Evolutionary conservation across 2,888 invertebrate genomes (phyloP), one percentile per base, ranked within the genome.

Genomic region (Lapara coniferarum): DNA sequence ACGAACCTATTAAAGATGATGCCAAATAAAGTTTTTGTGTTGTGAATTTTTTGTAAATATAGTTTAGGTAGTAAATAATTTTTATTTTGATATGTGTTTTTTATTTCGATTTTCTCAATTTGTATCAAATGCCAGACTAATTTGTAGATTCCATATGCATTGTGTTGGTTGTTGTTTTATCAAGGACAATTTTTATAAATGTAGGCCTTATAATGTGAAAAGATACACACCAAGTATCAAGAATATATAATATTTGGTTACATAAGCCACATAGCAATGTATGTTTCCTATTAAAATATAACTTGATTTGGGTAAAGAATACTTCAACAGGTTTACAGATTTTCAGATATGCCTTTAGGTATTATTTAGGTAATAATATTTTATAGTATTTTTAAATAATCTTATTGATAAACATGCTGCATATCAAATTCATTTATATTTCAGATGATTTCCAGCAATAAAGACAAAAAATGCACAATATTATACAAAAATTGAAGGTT

Each of bases 1-100:
- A 96, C 92, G 98, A 98, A 88, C 97, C 98, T 59, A 91, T 97
- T 75, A 94, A 95, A 86, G 92, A 94, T 12, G 63, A 63, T 19
- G 19, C 63, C 13, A 63, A 78, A 66, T 74, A 69, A 59, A 77
- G 80, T 77, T 71, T 76, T 76, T 75, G 75, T 77, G 73, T 78
- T 83, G 81, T 78, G 72, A 82, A 81, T 78, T 79, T 75, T 78
- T 83, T 91, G 89, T 91, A 90, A 85, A 89, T 90, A 90, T 85
- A 85, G 85, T 82, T 83, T 84, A 80, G 88, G 85, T 92, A 93
- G 93, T 93, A 91, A 87, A 89, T 84, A 83, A 84, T 82, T 84
- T 84, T 74, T 81, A 74, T 77, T 75, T 77, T 77, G 73, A 70
- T 72, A 74, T 79, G 85, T 82, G 81, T n/a, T 78, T 87, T 89